Conservation (phyloP, 2,113 vertebrate species). For the Tauraco erythrolophus region DNA sequence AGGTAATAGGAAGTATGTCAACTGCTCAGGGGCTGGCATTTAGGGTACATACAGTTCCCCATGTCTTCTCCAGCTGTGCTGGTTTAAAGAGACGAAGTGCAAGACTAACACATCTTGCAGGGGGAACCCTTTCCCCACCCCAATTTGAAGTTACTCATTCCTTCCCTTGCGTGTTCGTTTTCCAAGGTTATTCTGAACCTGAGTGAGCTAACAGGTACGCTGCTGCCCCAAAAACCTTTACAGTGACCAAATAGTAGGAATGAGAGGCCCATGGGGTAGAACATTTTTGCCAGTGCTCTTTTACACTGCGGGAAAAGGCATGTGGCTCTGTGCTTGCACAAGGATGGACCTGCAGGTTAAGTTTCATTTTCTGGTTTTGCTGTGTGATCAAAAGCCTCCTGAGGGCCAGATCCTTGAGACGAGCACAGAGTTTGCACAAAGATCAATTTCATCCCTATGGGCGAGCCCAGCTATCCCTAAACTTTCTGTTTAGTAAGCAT, state of each 20-base stretch:
- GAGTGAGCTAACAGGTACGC: background rate
- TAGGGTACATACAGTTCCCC: background rate
- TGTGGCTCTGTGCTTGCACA: background rate
- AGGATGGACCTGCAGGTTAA: background rate
- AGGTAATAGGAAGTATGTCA: background rate
- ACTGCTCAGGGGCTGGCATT: background rate
- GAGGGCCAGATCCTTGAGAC: background rate
- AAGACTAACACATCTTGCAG: background rate
- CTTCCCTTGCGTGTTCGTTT: background rate
- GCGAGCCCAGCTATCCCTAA: background rate
- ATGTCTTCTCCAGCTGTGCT: background rate
- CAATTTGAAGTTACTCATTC: background rate
- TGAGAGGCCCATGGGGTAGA: background rate
- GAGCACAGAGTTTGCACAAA: background rate
- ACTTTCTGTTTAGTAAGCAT: background rate
- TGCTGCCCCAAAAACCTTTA: background rate
- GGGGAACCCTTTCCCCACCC: background rate
- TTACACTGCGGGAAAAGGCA: background rate
- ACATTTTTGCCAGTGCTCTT: background rate
- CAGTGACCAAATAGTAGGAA: background rate
- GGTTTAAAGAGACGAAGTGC: background rate
- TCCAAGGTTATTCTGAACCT: background rate
- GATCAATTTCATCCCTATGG: background rate
- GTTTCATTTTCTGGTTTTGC: background rate
- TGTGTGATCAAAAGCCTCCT: background rate